Evolutionary conservation across 2,888 invertebrate species (phyloP), one percentile per base, ranked within the genome.

Genomic region (Hypomecis punctinalis): DNA sequence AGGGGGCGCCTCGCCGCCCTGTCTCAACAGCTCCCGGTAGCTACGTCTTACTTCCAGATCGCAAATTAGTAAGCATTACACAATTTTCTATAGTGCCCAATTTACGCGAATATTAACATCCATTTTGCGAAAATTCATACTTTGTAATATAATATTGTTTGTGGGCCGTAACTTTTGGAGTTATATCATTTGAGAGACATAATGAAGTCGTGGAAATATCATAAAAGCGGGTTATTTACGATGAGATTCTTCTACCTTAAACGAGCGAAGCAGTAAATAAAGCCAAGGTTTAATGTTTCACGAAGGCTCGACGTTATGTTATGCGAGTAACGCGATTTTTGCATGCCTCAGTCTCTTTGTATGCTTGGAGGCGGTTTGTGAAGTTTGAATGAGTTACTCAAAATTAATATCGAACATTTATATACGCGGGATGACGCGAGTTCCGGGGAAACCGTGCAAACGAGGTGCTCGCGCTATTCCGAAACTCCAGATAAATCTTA

Each of bases 11-110:
- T 74, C 73, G 81, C 80, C 81, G 83, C 85, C 86, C 89, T 89
- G 89, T 89, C 88, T 86, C 87, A 85, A 89, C 88, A 84, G 79
- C 82, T 80, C 79, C 78, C 76, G 76, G 84, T 87, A 83, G 83
- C 85, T 80, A 80, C 75, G 78, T 72, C 76, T 80, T 79, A 79
- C 78, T 81, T 68, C 71, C 69, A 77, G 83, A 84, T 83, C 76
- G 75, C 75, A 80, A 83, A 85, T 83, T 79, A 80, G 73, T 70
- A 57, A 73, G 62, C 69, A 68, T 75, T 76, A 72, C 68, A 75
- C 63, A 69, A 70, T 71, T 72, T 71, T 70, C 69, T 70, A 69
- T 67, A 59, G 46, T 63, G 52, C 23, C 61, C 71, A 63, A 67
- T 71, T 66, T 69, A 58, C 40, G 60, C 54, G 40, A 63, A 60